Base-by-base conservation (phyloP, 2,797 vertebrate genomes). In the Holocentrus rufus region DNA sequence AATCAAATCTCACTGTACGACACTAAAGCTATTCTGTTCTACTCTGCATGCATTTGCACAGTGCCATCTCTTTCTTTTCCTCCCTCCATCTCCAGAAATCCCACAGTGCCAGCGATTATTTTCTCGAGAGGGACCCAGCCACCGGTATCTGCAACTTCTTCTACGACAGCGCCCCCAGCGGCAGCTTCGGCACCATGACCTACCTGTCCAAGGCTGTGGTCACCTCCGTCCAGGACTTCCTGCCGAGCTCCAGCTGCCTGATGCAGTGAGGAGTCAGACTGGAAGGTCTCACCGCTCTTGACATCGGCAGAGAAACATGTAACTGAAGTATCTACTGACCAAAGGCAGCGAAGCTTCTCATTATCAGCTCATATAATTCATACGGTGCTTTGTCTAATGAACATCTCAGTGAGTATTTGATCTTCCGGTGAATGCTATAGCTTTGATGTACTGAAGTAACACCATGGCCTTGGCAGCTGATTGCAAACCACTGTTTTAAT, bases 141-240 rank as follows among this genome's bases (percentile, higher is more conserved):
- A 99, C 98, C 0, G 96, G 97, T 72, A 97, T 99, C 89, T 99
- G 96, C 90, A 96, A 96, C 91, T 95, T 95, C 34, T 98, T 99
- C 89, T 99, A 97, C 0, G 98, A 99, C 84, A 99, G 98, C 2
- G 98, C 98, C 80, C 98, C 98, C 1, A 98, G 97, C 0, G 98
- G 98, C 68, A 95, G 96, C 88, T 99, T 94, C 1, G 98, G 98
- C 66, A 98, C 97, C 30, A 98, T 99, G 98, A 99, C 97, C 0
- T 99, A 99, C 84, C 91, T 99, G 65, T 98, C 97, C 7, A 99
- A 97, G 92, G 97, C 98, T 0, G 93, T 93, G 0, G 87, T 96
- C 72, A 94, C 93, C 30, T 96, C 97, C 20, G 88, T 98, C 57
- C 96, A 99, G 0, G 98, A 99, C 83, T 95, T 96, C 87, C 94